Evolutionary conservation across 2,113 vertebrate species (phyloP).

Genomic region (Mustelus asterias): DNA sequence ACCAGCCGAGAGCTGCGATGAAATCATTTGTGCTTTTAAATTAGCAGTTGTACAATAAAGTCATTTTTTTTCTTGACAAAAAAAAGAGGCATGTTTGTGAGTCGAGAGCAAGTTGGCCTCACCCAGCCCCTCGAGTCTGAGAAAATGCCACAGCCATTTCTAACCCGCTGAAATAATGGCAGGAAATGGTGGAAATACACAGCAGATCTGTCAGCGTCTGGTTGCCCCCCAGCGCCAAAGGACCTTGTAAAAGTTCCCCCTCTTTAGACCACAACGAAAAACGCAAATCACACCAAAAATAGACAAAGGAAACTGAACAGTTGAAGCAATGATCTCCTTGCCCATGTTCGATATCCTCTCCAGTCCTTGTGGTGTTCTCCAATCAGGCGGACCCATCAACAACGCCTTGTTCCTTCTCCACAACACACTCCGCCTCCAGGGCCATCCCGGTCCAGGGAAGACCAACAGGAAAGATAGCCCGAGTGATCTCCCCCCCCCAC

Average conservation of each 20-base stretch:
- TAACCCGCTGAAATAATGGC: not conserved
- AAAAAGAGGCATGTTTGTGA: not conserved
- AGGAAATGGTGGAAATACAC: not conserved
- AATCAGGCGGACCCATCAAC: not conserved
- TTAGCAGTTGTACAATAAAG: not conserved
- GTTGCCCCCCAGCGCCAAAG: not conserved
- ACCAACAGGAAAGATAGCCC: not conserved
- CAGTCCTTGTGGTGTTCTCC: not conserved
- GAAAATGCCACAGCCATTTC: not conserved
- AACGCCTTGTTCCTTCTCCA: not conserved
- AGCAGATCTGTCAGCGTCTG: not conserved
- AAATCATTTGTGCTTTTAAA: not conserved
- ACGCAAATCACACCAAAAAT: not conserved
- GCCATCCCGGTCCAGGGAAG: not conserved
- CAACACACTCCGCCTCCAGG: not conserved
- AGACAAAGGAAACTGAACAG: not conserved
- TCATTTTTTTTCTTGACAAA: not conserved
- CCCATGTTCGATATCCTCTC: not conserved
- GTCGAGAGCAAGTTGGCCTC: not conserved
- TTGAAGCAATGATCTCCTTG: not conserved
- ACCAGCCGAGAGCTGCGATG: not conserved
- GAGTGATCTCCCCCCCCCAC: not conserved
- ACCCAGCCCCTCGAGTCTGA: not conserved
- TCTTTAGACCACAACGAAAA: not conserved
- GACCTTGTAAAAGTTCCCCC: not conserved